Conservation (phyloP, 2,888 invertebrate species). For the Vanessa cardui region DNA sequence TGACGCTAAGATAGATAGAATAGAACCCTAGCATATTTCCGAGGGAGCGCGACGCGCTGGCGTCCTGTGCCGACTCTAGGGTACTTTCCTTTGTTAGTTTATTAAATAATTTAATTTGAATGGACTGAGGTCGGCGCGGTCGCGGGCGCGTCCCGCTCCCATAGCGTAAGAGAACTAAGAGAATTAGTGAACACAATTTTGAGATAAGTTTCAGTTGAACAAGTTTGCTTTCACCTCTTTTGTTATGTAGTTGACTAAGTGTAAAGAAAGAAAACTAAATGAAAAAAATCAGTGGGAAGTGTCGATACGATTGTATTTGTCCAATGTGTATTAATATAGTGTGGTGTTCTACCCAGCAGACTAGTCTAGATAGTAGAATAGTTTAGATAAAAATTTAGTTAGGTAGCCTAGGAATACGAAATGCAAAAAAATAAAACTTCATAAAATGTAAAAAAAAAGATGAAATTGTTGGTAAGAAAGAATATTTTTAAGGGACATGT, state of each 20-base stretch:
- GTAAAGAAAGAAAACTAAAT: slow-evolving; percentile 78
- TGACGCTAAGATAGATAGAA: slow-evolving; percentile 79
- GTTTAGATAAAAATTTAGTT: slow-evolving; percentile 82
- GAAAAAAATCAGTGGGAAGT: slow-evolving; percentile 72
- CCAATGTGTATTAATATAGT: slow-evolving; percentile 82
- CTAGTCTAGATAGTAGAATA: slow-evolving; percentile 84
- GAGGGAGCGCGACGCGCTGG: slow-evolving; percentile 56
- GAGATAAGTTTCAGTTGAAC: slow-evolving; percentile 78
- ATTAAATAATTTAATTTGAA: slow-evolving; percentile 82
- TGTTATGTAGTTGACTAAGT: slow-evolving; percentile 82
- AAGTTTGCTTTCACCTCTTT: slow-evolving; percentile 82
- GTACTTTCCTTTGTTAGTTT: slow-evolving; percentile 81
- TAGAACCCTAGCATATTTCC: slow-evolving; percentile 73
- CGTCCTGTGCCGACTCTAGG: slow-evolving; percentile 64
- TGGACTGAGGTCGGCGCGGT: slow-evolving; percentile 72
- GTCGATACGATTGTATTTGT: slow-evolving; percentile 80
- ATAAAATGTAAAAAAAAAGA: slow-evolving; percentile 83
- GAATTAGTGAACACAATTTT: slow-evolving; percentile 75
- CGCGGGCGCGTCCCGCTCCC: slow-evolving; percentile 53
- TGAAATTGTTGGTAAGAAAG: slow-evolving; percentile 85
- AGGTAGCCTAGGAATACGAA: slow-evolving; percentile 83
- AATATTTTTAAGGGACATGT: slow-evolving; percentile 85
- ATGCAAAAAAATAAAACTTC: slow-evolving; percentile 82
- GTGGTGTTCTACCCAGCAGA: slow-evolving; percentile 82
- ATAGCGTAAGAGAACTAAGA: slow-evolving; percentile 60